Evolutionary conservation across 2,113 vertebrate genomes (phyloP).

Genomic region (Caretta caretta): DNA sequence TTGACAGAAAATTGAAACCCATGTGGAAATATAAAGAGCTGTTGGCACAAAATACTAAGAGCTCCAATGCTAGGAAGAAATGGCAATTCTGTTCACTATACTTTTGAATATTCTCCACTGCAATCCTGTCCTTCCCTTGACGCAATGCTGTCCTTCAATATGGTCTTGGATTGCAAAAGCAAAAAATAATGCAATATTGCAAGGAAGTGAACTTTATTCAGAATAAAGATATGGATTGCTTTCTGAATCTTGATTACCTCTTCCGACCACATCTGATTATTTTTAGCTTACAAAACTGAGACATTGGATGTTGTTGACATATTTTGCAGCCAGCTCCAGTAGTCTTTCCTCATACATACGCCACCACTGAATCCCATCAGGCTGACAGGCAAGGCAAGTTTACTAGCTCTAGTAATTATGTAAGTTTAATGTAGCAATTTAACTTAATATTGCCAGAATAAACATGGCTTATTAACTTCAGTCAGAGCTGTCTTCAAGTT

Average conservation of each 20-base stretch:
- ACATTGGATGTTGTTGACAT: not conserved
- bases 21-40: fast-evolving
- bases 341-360: not conserved
- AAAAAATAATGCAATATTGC: not conserved
- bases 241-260: not conserved
- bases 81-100: not conserved
- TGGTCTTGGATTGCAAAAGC: not conserved
- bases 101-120: not conserved
- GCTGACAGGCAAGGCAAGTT: fast-evolving
- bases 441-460: not conserved
- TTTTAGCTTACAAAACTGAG: not conserved
- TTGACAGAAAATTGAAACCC: not conserved
- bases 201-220: not conserved
- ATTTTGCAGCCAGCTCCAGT: not conserved
- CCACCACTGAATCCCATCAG: not conserved
- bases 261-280: not conserved
- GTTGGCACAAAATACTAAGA: fast-evolving
- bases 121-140: not conserved
- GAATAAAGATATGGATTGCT: fast-evolving
- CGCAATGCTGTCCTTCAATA: not conserved
- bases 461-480: not conserved
- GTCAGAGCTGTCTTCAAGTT: not conserved
- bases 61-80: not conserved
- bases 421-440: not conserved
- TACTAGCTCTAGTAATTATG: not conserved